A percentile compares a stretch with the other conserved stretches of the same genome.
Conservation (phyloP, 2,113 vertebrate genomes). For the Bothrops jararaca region DNA sequence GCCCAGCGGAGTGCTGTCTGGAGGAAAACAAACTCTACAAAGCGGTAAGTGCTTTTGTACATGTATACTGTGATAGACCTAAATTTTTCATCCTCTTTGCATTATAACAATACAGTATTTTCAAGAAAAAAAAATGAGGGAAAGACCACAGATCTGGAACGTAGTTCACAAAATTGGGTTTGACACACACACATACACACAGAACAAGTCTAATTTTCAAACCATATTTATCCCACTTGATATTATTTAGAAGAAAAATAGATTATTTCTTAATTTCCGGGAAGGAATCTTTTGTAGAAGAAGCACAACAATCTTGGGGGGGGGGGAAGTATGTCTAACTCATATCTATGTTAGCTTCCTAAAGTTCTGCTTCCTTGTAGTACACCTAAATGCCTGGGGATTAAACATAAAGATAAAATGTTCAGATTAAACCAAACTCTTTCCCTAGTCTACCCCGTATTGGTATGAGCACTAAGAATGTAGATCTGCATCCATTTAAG, state of each 20-base stretch:
- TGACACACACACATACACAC: neutral
- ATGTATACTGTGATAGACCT: conserved; percentile 5
- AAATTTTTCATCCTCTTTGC: neutral
- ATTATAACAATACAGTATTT: neutral
- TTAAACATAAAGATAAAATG: neutral
- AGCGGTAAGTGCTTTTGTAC: conserved; percentile 83
- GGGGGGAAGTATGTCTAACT: neutral
- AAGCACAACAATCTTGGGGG: neutral
- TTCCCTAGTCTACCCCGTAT: neutral
- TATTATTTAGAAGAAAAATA: neutral
- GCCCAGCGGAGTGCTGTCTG: conserved; percentile 94
- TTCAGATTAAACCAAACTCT: neutral
- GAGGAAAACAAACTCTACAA: conserved; percentile 96
- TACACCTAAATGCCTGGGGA: neutral
- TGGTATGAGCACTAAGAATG: neutral
- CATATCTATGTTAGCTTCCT: neutral
- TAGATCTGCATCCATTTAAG: neutral
- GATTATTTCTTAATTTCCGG: neutral
- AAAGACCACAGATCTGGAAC: conserved; percentile 2
- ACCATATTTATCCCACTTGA: neutral
- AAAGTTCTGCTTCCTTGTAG: neutral
- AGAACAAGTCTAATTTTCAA: neutral
- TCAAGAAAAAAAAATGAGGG: neutral
- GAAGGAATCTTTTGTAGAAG: neutral
- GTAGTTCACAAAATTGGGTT: neutral